Evolutionary conservation across 2,888 invertebrate genomes (phyloP).

Genomic region (Lypha dubia): DNA sequence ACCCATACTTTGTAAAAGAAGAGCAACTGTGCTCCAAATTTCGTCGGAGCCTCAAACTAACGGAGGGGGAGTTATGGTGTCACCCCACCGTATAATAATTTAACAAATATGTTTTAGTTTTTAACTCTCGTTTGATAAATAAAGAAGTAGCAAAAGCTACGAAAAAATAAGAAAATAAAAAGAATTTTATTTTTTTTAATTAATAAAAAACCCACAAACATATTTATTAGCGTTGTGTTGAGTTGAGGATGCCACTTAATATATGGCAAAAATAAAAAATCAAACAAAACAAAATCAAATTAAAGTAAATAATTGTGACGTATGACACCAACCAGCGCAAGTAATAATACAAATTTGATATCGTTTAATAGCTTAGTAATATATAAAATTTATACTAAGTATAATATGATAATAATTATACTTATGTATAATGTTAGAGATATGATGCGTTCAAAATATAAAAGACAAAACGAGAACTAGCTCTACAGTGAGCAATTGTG

Average conservation of each 20-base stretch:
- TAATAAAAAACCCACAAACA: too few relatives aligned
- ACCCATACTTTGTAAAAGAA: too few relatives aligned
- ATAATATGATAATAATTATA: background rate
- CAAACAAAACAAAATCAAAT: conserved; percentile 5
- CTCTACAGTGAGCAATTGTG: background rate
- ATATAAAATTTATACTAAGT: conserved; percentile 23
- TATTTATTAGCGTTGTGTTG: conserved; percentile 1
- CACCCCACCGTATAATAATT: too few relatives aligned
- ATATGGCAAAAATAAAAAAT: background rate
- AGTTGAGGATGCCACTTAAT: conserved; percentile 52
- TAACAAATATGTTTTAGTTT: too few relatives aligned
- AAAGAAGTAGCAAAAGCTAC: too few relatives aligned
- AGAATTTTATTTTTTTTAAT: too few relatives aligned
- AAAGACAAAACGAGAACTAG: conserved; percentile 10
- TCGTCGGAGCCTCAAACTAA: too few relatives aligned
- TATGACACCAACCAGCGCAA: conserved; percentile 41
- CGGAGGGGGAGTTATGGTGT: too few relatives aligned
- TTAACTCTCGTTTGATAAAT: too few relatives aligned
- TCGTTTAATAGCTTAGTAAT: conserved; percentile 10
- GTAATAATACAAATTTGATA: conserved; percentile 1
- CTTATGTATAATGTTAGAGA: background rate
- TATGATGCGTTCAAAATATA: conserved; percentile 5
- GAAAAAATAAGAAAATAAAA: too few relatives aligned
- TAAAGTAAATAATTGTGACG: too few relatives aligned
- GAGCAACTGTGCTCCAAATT: too few relatives aligned